Base-by-base conservation (phyloP, 2,888 invertebrate genomes). In the Andrena marginata region DNA sequence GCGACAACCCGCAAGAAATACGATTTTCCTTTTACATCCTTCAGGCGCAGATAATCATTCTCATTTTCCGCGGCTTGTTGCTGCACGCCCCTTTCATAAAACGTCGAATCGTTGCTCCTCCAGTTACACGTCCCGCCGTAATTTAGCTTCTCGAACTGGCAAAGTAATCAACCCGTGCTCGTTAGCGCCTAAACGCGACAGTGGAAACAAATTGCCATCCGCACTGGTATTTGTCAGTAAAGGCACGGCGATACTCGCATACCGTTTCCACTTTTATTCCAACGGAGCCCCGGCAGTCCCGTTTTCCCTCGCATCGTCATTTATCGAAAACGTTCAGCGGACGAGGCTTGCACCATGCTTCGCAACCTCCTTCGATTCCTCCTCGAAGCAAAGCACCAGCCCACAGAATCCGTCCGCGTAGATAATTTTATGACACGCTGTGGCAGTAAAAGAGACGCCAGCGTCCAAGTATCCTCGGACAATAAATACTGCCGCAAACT, bases 1-100 rank as follows among this genome's bases (percentile, higher is more conserved):
- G 72, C 78, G 78, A 72, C 72, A 78, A 54, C 49, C 42, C 20
- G 63, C 13, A 80, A 80, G 78, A 80, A 80, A 80, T 72, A 80
- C 67, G 35, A 23, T 72, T 71, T 80, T 72, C 78, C 62, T 68
- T 68, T 48, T 62, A 20, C 13, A 48, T 67, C 51, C 10, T 26
- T 56, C 78, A n/a, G n/a, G 54, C 35, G 49, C 63, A 29, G 48
- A 33, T 60, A 65, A 80, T 82, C 62, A 75, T 80, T 75, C 82
- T 62, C 80, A 62, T 80, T 80, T 71, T 79, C 56, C 56, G 20
- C 64, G 26, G 64, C 64, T 69, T 29, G 65, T 77, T 80, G 56
- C 31, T 5, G 35, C 26, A 8, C 5, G 67, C 3, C 33, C 54
- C 62, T 49, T 59, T 72, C 72, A 6, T 59, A 59, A 63, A 49